Base-by-base conservation (phyloP, 2,113 vertebrate species). In the Epinephelus cyanopodus region DNA sequence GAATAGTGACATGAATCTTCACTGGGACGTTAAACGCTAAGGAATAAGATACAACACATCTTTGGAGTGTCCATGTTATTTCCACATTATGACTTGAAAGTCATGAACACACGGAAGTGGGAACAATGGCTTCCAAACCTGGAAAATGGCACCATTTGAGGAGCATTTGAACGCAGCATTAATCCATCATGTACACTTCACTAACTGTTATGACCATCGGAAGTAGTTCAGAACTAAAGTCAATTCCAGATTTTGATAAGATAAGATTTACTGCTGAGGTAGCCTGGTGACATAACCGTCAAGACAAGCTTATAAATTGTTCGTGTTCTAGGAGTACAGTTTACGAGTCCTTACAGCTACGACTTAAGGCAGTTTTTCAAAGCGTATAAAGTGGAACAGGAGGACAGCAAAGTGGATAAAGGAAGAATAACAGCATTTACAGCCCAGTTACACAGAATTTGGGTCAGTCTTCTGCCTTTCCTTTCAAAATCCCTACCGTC, bases 401-500 rank as follows among this genome's bases (percentile, higher is more conserved):
- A 29, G 18, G 67, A 17, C 45, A 84, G 50, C 4, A 62, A 65
- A 69, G 23, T 17, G n/a, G 57, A 72, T 73, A 37, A 72, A 74
- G 53, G 29, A 45, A 68, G 42, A 68, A 61, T 8, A 73, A 52
- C 50, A 63, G 50, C 21, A 70, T 42, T 78, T 54, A 60, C 37
- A 77, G 54, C 48, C 33, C 25, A 13, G 67, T 50, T 23, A 48
- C 4, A 79, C 65, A 73, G 71, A 54, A 89, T 77, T 60, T 87
- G 70, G 86, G 85, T 86, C 82, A 86, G 66, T 72, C 50, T 65
- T 54, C 57, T 45, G 6, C 29, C 39, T 57, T 56, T 61, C 56
- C 33, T 64, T 37, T 52, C 0, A 58, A 77, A 80, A 80, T 48
- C 54, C 39, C 45, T 80, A 54, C 66, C n/a, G 48, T 81, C 64